These are phyloP conservation scores for Platycercus adscitus DNA, from an alignment of 2,113 vertebrate species.

Conservation along the genomic window DNA sequence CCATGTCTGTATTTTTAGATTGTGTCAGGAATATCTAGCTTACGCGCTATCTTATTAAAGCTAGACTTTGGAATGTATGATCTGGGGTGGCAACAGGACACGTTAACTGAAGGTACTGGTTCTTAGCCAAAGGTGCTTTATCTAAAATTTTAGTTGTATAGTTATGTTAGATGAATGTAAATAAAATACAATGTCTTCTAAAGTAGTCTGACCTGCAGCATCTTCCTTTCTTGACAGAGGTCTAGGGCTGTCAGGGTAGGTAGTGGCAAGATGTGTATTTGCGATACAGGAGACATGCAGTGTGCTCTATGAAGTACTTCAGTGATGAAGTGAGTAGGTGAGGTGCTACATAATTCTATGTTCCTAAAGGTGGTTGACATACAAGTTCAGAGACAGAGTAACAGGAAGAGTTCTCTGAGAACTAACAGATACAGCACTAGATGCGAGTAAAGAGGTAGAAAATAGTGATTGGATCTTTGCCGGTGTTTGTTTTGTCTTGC, in stretches of 20 bases:
- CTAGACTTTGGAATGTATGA: background rate
- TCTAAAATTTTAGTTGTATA: background rate
- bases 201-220: background rate
- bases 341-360: background rate
- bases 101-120: background rate
- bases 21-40: background rate
- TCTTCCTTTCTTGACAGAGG: background rate
- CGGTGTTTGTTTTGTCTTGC: background rate
- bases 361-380: background rate
- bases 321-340: background rate
- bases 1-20: background rate
- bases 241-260: background rate
- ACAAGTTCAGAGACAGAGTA: background rate
- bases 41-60: background rate
- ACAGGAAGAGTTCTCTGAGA: background rate
- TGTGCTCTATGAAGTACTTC: background rate
- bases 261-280: background rate
- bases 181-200: background rate
- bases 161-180: background rate
- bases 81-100: background rate
- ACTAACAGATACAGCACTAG: background rate
- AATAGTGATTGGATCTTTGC: background rate
- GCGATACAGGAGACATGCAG: background rate
- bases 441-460: background rate
- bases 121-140: background rate